Evolutionary conservation across 30 jellyfish, hydroid and myxozoan species (phyloP), one percentile per base, ranked within the genome.

Genomic region (Aurelia sp.): DNA sequence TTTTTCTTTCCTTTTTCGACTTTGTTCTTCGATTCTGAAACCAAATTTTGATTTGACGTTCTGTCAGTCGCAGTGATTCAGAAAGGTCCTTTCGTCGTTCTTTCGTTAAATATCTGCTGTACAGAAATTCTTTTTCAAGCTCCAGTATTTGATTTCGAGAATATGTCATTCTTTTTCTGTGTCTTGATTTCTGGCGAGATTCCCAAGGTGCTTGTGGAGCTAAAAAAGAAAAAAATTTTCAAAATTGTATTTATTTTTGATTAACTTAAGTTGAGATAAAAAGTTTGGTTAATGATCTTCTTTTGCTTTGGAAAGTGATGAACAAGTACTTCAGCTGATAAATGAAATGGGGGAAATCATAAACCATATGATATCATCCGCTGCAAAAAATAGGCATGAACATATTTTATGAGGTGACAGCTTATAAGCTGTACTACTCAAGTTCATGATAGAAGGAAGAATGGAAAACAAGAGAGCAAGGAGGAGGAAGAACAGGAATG

Each of bases 121-220:
- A 91, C 16, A 91, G 80, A 48, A 91, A 91, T 71, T 91, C 97
- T 48, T 91, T 91, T 66, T 91, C 97, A 16, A 91, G 85, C 66
- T 91, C 97, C 6, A 91, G 82, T 11, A 85, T 91, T 71, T 91
- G 97, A 57, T 80, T 85, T 74, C 97, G 73, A 4, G 97, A 76
- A 72, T 91, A 91, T 52, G 97, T 91, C 97, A 91, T 91, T 40
- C 97, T 90, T 60, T 91, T 91, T 62, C 97, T 76, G 78, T 91
- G 97, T 58, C 93, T 76, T 10, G 92, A 74, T 59, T 89, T 74
- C 69, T 84, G 97, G 20, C 93, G 78, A n/a, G 89, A 62, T 87
- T 91, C 96, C 97, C 97, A 91, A 8, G 97, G 97, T 30, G 91
- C 97, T 31, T 84, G 93, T 68, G 61, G 93, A 11, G 82, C 93